Conservation (phyloP, 2,113 vertebrate species). For the Mormyrus iriodes region DNA sequence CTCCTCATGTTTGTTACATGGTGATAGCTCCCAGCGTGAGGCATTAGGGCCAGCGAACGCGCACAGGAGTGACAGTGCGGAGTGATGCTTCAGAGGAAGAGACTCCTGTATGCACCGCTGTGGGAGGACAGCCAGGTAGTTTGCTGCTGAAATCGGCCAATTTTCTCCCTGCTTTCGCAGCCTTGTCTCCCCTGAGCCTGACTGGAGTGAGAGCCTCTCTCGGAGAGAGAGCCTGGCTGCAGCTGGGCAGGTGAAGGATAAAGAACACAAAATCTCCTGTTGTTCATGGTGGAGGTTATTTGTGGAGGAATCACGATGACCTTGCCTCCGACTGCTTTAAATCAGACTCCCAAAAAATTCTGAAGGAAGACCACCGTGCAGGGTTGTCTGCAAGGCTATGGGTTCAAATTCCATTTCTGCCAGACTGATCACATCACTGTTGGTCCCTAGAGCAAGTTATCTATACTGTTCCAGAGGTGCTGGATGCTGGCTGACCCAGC, state of each 20-base stretch:
- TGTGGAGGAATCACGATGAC: neutral
- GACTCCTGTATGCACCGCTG: neutral
- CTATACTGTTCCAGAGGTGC: neutral
- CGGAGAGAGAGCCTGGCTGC: neutral
- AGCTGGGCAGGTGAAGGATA: neutral
- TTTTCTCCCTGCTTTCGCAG: neutral
- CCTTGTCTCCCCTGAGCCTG: neutral
- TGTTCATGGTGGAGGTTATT: neutral
- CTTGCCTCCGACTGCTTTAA: neutral
- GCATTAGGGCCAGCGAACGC: neutral
- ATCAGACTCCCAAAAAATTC: neutral
- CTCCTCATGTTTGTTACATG: neutral
- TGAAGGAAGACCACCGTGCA: neutral
- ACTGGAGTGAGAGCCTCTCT: neutral
- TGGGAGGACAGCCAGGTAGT: neutral
- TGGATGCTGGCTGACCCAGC: neutral
- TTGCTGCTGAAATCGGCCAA: neutral
- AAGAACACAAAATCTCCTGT: neutral
- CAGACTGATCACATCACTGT: neutral
- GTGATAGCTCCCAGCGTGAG: neutral
- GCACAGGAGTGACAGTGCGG: neutral
- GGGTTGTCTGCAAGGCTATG: neutral
- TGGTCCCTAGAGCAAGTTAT: neutral
- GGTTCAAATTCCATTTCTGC: neutral
- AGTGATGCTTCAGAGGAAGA: constrained; percentile 3